Conservation (phyloP, 2,888 invertebrate species). For the Orgyia antiqua region DNA sequence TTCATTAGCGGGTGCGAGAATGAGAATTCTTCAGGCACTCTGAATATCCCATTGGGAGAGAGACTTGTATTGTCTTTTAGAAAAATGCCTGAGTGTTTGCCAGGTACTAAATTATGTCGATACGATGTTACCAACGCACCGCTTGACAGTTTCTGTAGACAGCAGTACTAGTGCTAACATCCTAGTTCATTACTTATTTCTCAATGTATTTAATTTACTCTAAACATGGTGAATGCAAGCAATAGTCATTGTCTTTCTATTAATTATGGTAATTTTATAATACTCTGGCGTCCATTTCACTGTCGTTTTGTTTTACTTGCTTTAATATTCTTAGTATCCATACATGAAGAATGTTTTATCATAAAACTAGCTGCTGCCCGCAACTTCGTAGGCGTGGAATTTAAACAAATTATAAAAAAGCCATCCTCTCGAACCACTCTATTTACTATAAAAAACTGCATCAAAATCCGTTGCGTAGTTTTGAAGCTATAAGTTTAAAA, state of each 20-base stretch:
- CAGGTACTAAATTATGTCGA: constrained; percentile 67
- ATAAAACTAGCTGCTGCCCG: too few relatives aligned
- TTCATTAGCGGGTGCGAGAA: constrained; percentile 78
- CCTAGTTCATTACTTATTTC: constrained; percentile 57
- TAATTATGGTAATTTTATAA: constrained; percentile 27
- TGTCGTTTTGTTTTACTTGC: constrained; percentile 7
- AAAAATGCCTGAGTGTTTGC: constrained; percentile 62
- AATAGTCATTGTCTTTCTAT: constrained; percentile 32
- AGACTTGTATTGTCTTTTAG: constrained; percentile 71
- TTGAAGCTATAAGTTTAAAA: too few relatives aligned
- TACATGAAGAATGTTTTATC: too few relatives aligned
- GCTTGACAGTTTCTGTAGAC: constrained; percentile 36
- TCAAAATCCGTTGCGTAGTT: too few relatives aligned
- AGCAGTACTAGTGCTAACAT: constrained; percentile 39
- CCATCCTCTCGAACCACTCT: too few relatives aligned
- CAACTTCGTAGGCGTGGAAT: too few relatives aligned
- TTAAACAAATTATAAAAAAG: too few relatives aligned
- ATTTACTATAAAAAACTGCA: too few relatives aligned
- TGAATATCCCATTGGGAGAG: constrained; percentile 68
- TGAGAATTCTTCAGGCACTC: constrained; percentile 74
- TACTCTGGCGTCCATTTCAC: background rate
- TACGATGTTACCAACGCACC: constrained; percentile 43
- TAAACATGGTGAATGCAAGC: constrained; percentile 34
- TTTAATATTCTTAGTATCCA: constrained; percentile 11
- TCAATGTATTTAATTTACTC: constrained; percentile 46